A percentile compares a stretch with the other conserved stretches of the same genome.
Conservation (phyloP, 2,888 invertebrate genomes). For the Elmis aenea region DNA sequence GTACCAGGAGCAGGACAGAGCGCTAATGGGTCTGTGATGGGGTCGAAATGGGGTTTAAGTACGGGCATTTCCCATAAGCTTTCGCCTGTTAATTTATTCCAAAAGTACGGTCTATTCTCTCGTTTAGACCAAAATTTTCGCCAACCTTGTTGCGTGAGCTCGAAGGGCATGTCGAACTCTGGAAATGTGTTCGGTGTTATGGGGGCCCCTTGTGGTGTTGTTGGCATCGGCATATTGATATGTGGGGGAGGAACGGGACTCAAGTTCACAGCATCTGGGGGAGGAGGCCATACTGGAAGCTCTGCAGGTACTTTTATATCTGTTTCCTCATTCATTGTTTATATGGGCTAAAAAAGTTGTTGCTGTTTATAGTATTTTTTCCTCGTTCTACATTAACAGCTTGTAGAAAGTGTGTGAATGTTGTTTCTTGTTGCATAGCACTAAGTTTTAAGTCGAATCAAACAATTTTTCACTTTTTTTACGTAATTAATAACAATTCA, state of each 20-base stretch:
- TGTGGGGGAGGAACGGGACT: slow-evolving; percentile 38
- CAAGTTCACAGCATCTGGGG: slow-evolving; percentile 35
- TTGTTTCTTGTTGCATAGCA: slow-evolving; percentile 7
- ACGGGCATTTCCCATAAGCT: slow-evolving; percentile 95
- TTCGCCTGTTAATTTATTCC: slow-evolving; percentile 93
- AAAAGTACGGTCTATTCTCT: slow-evolving; percentile 92
- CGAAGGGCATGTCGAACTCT: slow-evolving; percentile 55
- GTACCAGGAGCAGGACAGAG: slow-evolving; percentile 53
- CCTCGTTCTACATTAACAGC: slow-evolving; percentile 12
- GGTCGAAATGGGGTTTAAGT: slow-evolving; percentile 75
- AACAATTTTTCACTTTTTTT: slow-evolving; percentile 20
- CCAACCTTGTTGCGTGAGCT: slow-evolving; percentile 86
- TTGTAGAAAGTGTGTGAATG: slow-evolving; percentile 7
- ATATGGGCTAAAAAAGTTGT: slow-evolving; percentile 12
- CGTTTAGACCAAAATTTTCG: slow-evolving; percentile 94
- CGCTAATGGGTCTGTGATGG: slow-evolving; percentile 86
- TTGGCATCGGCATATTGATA: slow-evolving; percentile 48
- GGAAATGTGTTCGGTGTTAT: slow-evolving; percentile 46
- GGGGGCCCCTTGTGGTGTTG: slow-evolving; percentile 57
- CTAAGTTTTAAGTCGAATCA: slow-evolving; percentile 9
- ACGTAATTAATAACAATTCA: slow-evolving; percentile 37
- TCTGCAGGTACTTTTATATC: slow-evolving; percentile 39
- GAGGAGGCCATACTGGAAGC: slow-evolving; percentile 41
- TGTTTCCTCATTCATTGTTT: slow-evolving; percentile 45
- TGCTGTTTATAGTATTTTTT: slow-evolving; percentile 18